phyloP scores from a whole-genome alignment of 2,113 vertebrate species.

The Tenrec ecaudatus region DNA sequence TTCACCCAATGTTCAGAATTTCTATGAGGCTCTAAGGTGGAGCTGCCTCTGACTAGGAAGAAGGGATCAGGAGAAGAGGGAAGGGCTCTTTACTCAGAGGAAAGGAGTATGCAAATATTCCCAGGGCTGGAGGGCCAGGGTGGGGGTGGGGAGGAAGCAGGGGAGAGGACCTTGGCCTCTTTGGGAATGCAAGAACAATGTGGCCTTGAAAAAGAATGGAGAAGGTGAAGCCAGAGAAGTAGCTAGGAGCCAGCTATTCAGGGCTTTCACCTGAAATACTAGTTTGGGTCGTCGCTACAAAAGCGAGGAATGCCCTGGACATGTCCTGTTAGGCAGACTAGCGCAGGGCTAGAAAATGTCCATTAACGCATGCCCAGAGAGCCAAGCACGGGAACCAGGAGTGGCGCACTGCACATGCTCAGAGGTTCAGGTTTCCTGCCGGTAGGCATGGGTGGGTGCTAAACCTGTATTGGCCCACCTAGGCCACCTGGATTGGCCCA shows the following conservation, averaged over 20 bases:
- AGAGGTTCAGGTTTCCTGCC: no score
- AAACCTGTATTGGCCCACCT: no score
- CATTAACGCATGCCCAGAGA: no score
- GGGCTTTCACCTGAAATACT: not conserved
- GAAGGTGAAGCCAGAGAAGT: not conserved
- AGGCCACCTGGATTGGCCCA: no score
- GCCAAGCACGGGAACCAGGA: no score
- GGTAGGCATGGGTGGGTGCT: no score
- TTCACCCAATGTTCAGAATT: not conserved
- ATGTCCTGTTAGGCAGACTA: no score
- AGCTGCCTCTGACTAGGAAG: not conserved
- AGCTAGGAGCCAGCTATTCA: not conserved
- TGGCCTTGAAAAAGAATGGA: no score
- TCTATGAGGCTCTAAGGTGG: not conserved
- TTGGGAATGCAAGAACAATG: not conserved
- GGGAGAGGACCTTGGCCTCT: not conserved
- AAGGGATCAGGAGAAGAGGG: not conserved
- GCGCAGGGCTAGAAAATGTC: no score
- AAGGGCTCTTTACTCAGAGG: not conserved
- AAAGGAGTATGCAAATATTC: not conserved
- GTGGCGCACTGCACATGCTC: no score
- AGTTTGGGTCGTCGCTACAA: not conserved
- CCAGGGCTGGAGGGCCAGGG: no score
- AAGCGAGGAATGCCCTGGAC: not conserved
- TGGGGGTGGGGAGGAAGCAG: not conserved